These are phyloP conservation scores for Drosophila affinis DNA, from an alignment of 2,888 invertebrate genomes.

Conservation along the genomic window DNA sequence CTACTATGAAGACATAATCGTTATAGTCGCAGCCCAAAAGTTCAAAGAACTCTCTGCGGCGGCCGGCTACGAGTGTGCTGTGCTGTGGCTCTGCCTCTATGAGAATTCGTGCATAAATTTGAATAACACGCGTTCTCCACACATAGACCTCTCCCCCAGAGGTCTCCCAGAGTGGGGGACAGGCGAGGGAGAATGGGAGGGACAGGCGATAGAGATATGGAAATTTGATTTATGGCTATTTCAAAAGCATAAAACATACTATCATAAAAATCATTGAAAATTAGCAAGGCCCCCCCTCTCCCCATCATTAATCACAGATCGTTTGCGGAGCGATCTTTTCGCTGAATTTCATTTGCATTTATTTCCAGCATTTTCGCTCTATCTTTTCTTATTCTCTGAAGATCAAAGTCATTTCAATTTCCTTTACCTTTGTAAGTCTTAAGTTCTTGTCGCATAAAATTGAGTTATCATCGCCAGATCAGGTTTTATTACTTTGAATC, in stretches of 20 bases:
- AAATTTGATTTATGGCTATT: slow-evolving; percentile 64
- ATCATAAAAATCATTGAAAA: slow-evolving; percentile 50
- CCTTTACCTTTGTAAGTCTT: not conserved
- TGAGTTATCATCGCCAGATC: slow-evolving; percentile 12
- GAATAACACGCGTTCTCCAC: slow-evolving; percentile 47
- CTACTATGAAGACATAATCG: slow-evolving; percentile 75
- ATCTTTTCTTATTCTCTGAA: not conserved
- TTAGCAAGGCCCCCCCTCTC: slow-evolving; percentile 40
- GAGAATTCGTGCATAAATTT: slow-evolving; percentile 74
- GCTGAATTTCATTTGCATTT: slow-evolving; percentile 56
- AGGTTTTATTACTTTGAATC: slow-evolving; percentile 13
- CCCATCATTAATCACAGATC: slow-evolving; percentile 63
- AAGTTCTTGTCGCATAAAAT: slow-evolving; percentile 22
- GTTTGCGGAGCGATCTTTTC: slow-evolving; percentile 31
- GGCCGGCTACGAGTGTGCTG: not conserved
- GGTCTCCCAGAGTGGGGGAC: slow-evolving; percentile 3
- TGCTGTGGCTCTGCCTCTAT: slow-evolving; percentile 43
- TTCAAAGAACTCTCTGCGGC: slow-evolving; percentile 68
- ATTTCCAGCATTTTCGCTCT: not conserved
- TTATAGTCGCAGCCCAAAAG: slow-evolving; percentile 61
- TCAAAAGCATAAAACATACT: slow-evolving; percentile 48
- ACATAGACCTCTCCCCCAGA: slow-evolving; percentile 10
- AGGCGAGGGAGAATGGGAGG: not conserved
- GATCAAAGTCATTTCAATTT: slow-evolving; percentile 31
- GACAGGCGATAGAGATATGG: slow-evolving; percentile 22